Conservation (phyloP, 2,888 invertebrate species). For the Trachelus troglodyta region DNA sequence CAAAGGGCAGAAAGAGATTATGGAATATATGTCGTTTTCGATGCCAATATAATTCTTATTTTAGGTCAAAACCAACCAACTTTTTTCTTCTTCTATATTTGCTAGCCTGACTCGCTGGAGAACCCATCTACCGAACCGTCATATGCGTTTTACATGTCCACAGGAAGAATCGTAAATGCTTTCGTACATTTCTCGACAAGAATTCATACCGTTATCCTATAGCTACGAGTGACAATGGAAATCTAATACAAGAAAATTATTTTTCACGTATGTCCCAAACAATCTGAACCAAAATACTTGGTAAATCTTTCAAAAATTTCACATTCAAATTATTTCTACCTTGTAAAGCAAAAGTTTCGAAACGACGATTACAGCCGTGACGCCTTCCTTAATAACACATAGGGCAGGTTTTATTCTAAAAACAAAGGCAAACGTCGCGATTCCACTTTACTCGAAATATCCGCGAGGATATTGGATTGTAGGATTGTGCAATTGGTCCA, state of each 20-base stretch:
- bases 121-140: background rate
- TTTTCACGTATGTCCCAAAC: background rate
- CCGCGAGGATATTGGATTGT: background rate
- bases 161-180: background rate
- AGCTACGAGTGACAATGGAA: background rate
- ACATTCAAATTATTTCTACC: background rate
- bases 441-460: background rate
- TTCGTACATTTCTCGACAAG: background rate
- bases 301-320: background rate
- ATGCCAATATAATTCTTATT: conserved; percentile 49
- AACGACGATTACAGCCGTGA: background rate
- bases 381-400: too few species aligned
- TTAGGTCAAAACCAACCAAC: conserved; percentile 32
- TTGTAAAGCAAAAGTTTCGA: background rate
- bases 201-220: background rate
- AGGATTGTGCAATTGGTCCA: background rate
- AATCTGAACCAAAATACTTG: background rate
- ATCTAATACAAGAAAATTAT: background rate
- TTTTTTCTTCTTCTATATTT: background rate
- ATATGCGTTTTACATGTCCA: background rate
- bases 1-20: conserved; percentile 26
- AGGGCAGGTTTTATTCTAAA: too few species aligned
- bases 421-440: background rate
- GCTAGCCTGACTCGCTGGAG: background rate
- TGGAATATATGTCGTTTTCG: conserved; percentile 54